Conservation (phyloP, 2,113 vertebrate species). For the Girardinichthys multiradiatus region DNA sequence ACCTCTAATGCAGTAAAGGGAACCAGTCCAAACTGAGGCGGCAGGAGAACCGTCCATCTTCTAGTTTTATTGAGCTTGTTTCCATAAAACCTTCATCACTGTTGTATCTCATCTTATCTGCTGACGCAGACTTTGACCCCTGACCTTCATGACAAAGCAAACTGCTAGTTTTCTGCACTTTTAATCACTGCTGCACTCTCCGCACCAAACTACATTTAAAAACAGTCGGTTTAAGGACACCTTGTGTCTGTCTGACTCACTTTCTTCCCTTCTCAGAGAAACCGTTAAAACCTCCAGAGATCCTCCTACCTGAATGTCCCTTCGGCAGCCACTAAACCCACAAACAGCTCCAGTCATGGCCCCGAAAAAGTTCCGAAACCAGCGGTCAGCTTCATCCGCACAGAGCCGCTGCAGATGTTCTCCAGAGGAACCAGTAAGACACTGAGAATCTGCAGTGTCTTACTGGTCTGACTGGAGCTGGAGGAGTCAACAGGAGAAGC, state of each 20-base stretch:
- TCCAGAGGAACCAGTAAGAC: too few species aligned
- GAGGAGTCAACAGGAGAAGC: slow-evolving; percentile 20
- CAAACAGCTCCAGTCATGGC: neutral
- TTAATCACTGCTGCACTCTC: neutral
- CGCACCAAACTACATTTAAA: neutral
- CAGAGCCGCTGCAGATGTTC: too few species aligned
- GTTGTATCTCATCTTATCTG: slow-evolving; percentile 20
- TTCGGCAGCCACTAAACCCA: neutral
- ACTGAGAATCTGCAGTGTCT: neutral
- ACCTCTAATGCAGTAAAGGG: too few species aligned
- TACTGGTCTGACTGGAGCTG: neutral
- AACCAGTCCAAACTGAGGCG: too few species aligned
- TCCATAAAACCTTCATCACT: neutral
- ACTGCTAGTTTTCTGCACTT: neutral
- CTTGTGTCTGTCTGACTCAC: accelerated
- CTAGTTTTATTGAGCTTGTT: too few species aligned
- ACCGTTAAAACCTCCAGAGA: accelerated
- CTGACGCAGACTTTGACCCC: slow-evolving; percentile 59
- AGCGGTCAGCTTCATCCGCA: too few species aligned
- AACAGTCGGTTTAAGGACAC: neutral
- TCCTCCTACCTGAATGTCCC: accelerated
- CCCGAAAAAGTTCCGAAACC: neutral
- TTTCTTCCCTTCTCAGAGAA: neutral
- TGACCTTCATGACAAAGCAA: neutral
- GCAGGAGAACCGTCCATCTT: too few species aligned